These are phyloP conservation scores for Apaloderma vittatum DNA, from an alignment of 2,113 vertebrate genomes.

Conservation along the genomic window DNA sequence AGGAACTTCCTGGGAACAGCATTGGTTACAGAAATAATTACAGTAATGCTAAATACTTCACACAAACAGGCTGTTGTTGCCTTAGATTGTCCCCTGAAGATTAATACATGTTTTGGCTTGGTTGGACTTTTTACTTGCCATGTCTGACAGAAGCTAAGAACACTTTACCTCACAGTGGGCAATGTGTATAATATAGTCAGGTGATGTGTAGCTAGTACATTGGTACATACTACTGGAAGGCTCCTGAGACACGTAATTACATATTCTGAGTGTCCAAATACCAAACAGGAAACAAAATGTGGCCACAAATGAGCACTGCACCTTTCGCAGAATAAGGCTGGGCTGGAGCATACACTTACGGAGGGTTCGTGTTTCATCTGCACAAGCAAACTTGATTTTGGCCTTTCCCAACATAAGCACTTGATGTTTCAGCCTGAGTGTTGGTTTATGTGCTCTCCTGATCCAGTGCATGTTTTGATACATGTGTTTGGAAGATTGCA, in stretches of 20 bases:
- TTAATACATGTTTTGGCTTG: neutral
- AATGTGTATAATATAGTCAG: neutral
- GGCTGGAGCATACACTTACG: accelerated
- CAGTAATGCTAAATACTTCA: neutral
- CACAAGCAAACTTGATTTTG: neutral
- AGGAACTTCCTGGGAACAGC: neutral
- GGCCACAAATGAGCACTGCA: neutral
- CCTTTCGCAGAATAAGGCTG: neutral
- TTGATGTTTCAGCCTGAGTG: neutral
- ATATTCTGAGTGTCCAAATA: neutral
- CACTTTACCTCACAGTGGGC: neutral
- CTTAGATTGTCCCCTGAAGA: neutral
- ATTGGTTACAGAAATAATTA: neutral
- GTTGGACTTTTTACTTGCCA: neutral
- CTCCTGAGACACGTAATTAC: neutral
- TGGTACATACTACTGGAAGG: neutral
- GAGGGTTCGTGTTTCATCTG: neutral
- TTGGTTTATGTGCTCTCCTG: neutral
- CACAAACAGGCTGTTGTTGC: neutral
- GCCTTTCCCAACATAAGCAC: neutral
- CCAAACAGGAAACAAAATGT: neutral
- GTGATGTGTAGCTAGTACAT: neutral
- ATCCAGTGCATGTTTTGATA: neutral
- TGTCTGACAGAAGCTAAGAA: neutral
- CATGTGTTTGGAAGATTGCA: neutral